Evolutionary conservation across 2,888 invertebrate species (phyloP), one percentile per base, ranked within the genome.

Genomic region (Amiota minor): DNA sequence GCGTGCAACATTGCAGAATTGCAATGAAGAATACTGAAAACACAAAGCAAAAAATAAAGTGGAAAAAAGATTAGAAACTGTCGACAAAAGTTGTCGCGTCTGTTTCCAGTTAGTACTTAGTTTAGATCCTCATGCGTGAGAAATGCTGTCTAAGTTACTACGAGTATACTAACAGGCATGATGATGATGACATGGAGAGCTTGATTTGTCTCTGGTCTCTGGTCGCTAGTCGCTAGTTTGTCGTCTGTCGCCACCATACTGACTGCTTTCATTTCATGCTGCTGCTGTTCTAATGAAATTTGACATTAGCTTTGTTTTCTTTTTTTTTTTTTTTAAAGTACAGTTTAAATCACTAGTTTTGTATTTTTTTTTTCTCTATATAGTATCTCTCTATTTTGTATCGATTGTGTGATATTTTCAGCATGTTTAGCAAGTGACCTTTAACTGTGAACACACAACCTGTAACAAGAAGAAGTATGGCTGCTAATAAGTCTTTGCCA

Each of bases 401-500:
- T 18, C 20, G 61, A 18, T 61, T 16, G 16, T 16, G 55, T 53
- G 55, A 53, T 53, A 53, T 68, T 62, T 68, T 68, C 67, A 68
- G 67, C 67, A 68, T 68, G 67, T 50, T 53, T 20, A 20, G 20
- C 14, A 59, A 59, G 23, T 23, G 14, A 53, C 16, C 35, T 35
- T 35, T 35, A 35, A 35, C 35, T 35, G 35, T 35, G 35, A 35
- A 35, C n/a, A n/a, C n/a, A n/a, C 35, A 35, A 35, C 35, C 35
- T 35, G 35, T 35, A 35, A 35, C 35, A 35, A 35, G 35, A 35
- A 35, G 35, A 35, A 35, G 35, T 16, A 65, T 68, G 67, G 50
- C 67, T 45, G 49, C 11, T 61, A 76, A 82, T 47, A 76, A 82
- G 64, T 85, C 83, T 62, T 82, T 83, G 76, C 83, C 83, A 75